These are phyloP conservation scores for Neosalanx taihuensis DNA, from an alignment of 2,797 vertebrate species.

Conservation along the genomic window DNA sequence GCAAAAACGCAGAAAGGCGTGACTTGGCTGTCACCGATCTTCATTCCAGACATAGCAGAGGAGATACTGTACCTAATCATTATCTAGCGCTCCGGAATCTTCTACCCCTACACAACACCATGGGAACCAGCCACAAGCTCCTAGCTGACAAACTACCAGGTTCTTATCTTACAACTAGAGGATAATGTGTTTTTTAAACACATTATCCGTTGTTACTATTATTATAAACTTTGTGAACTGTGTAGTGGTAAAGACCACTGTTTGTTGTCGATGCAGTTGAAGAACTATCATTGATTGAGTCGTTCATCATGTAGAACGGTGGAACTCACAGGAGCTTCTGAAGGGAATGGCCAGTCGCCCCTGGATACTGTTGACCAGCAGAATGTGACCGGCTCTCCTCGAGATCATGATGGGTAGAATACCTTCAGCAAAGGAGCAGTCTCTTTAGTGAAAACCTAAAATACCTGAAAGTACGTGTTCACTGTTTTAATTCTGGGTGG, in stretches of 20 bases:
- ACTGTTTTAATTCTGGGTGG: no score
- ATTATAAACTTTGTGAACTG: no score
- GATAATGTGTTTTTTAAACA: no score
- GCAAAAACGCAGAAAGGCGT: conserved; percentile 11
- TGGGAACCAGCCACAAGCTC: conserved; percentile 4
- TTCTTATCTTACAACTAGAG: not conserved
- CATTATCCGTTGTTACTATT: no score
- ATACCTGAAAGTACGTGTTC: not conserved
- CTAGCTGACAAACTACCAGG: not conserved
- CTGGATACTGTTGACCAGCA: conserved; percentile 91
- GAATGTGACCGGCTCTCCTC: conserved; percentile 86
- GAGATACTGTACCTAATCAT: conserved; percentile 26
- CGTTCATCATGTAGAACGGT: not conserved
- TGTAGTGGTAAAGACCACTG: no score
- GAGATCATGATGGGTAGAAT: conserved; percentile 92
- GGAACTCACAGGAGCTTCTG: conserved; percentile 90
- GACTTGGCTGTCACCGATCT: not conserved
- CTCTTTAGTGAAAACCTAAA: not conserved
- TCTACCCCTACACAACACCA: not conserved
- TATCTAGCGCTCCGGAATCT: conserved; percentile 11
- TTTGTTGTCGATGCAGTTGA: no score
- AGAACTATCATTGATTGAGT: no score
- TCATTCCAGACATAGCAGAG: conserved; percentile 36
- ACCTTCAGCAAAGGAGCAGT: conserved; percentile 62
- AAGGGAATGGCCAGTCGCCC: conserved; percentile 90